Evolutionary conservation across 2,113 vertebrate genomes (phyloP).

Genomic region (Catagonus wagneri): DNA sequence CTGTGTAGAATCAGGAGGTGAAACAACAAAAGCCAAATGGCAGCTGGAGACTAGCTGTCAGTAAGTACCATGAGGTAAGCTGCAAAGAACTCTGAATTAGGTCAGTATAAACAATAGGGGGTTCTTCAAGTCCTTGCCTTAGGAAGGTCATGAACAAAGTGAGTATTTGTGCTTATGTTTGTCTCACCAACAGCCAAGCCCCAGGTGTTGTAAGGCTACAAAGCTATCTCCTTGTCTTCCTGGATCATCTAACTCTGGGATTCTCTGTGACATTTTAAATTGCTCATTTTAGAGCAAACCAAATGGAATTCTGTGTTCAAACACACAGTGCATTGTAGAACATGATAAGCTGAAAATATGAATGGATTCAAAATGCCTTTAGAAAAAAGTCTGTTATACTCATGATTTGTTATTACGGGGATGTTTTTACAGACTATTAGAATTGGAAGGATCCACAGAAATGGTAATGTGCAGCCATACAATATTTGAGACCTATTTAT

Average conservation of each 20-base stretch:
- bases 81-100: not conserved
- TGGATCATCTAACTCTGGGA: not conserved
- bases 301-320: not conserved
- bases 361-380: not conserved
- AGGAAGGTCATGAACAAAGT: slow-evolving; percentile 13
- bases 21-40: not conserved
- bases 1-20: not conserved
- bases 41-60: not conserved
- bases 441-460: not conserved
- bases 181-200: not conserved
- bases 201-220: not conserved
- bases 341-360: not conserved
- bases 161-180: not conserved
- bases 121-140: not conserved
- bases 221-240: not conserved
- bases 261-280: slow-evolving; percentile 12
- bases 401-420: not conserved
- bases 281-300: not conserved
- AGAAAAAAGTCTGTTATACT: not conserved
- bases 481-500: not conserved
- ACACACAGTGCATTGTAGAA: not conserved
- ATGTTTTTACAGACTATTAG: not conserved
- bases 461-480: not conserved
- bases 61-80: not conserved
- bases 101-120: not conserved